These are phyloP conservation scores for Linnaemya vulpina DNA, from an alignment of 2,888 invertebrate genomes.

Conservation along the genomic window DNA sequence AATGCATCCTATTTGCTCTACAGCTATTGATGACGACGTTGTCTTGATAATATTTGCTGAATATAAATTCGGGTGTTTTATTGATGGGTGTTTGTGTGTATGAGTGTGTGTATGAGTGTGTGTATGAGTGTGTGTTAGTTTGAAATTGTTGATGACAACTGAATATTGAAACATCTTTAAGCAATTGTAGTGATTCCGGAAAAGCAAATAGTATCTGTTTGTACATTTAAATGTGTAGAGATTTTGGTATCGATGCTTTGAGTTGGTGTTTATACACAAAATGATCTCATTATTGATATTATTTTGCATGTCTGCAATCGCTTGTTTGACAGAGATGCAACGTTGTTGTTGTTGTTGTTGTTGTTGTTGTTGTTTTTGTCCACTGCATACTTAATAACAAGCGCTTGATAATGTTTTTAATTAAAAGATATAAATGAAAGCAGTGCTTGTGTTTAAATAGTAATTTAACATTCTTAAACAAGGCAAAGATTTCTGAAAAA, in stretches of 20 bases:
- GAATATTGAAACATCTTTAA: constrained; percentile 12
- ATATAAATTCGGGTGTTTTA: constrained; percentile 8
- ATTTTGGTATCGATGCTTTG: not conserved
- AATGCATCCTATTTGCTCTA: constrained; percentile 21
- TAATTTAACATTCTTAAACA: not conserved
- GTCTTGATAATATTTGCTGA: constrained; percentile 14
- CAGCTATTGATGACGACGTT: not conserved
- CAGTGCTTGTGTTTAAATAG: not conserved
- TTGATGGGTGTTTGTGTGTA: too few relatives aligned
- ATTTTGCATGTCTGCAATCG: not conserved
- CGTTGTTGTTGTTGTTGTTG: constrained; percentile 1
- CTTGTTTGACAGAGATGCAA: not conserved
- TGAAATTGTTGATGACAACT: constrained; percentile 33
- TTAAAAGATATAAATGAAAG: constrained; percentile 46
- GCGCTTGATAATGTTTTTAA: constrained; percentile 34
- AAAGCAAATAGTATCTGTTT: constrained; percentile 4
- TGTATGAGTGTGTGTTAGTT: constrained; percentile 3
- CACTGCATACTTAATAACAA: not conserved
- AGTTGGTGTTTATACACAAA: constrained; percentile 26
- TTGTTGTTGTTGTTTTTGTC: constrained; percentile 9
- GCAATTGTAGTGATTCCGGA: constrained; percentile 12
- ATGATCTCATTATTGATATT: constrained; percentile 46
- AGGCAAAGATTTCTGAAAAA: not conserved
- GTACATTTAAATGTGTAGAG: not conserved
- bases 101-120: too few relatives aligned